Conservation (phyloP, 2,888 invertebrate species). For the Folsomia candida region DNA sequence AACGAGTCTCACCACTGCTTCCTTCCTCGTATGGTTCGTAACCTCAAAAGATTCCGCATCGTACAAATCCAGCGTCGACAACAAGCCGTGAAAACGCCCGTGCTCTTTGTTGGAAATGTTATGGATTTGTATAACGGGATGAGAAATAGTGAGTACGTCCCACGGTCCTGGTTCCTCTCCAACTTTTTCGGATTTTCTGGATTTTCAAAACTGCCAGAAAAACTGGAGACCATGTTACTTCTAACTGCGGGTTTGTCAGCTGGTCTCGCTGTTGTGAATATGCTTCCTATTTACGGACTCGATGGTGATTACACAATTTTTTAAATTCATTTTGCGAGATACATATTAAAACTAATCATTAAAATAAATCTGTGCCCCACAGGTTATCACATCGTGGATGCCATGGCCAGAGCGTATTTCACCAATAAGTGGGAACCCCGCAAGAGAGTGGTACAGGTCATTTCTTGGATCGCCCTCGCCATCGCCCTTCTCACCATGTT, state of each 20-base stretch:
- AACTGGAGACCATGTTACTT: conserved; percentile 49
- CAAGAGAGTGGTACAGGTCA: conserved; percentile 45
- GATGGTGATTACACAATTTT: no score
- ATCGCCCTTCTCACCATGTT: conserved; percentile 47
- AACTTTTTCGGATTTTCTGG: conserved; percentile 42
- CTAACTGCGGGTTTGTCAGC: conserved; percentile 49
- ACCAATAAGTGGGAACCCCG: conserved; percentile 46
- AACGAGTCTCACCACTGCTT: conserved; percentile 29
- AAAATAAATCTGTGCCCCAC: no score
- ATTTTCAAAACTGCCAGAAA: conserved; percentile 43
- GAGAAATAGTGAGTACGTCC: conserved; percentile 43
- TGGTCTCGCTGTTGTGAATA: conserved; percentile 49
- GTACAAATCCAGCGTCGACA: conserved; percentile 49
- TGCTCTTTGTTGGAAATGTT: conserved; percentile 49
- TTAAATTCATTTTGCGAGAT: no score
- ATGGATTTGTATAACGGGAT: conserved; percentile 46
- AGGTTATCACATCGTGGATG: conserved; percentile 48
- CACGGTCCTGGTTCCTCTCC: conserved; percentile 47
- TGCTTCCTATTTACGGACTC: conserved; percentile 48
- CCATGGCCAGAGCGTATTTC: conserved; percentile 34
- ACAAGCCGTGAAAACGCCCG: conserved; percentile 36
- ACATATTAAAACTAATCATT: no score
- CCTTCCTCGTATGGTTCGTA: conserved; percentile 41
- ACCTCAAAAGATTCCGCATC: conserved; percentile 43
- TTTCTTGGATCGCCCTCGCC: conserved; percentile 45